Percentiles rank a stretch among this genome's conserved stretches.
These are phyloP conservation scores for Dynastes grantii DNA, from an alignment of 2,888 invertebrate species.

Conservation along the genomic window DNA sequence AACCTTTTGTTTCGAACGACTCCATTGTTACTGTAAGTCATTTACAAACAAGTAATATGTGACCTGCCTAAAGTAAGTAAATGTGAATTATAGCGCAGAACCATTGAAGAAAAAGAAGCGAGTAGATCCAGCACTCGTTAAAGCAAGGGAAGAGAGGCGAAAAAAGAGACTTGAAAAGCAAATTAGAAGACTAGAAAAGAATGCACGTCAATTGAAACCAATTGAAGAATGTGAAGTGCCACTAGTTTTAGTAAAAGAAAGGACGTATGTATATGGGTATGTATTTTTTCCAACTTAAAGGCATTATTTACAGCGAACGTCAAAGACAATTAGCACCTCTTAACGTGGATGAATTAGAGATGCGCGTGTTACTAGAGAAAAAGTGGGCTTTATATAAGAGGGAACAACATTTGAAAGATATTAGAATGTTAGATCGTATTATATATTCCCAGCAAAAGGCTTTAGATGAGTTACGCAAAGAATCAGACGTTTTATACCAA, in stretches of 20 bases:
- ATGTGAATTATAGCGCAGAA: constrained; percentile 78
- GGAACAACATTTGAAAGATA: constrained; percentile 77
- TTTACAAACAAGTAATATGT: neutral
- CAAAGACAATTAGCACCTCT: constrained; percentile 71
- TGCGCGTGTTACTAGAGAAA: constrained; percentile 78
- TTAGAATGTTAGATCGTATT: constrained; percentile 80
- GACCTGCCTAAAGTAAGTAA: neutral
- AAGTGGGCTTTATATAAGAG: constrained; percentile 84
- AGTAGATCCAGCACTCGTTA: constrained; percentile 85
- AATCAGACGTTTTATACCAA: constrained; percentile 90
- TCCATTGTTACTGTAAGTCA: constrained; percentile 47
- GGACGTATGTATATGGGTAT: constrained; percentile 70
- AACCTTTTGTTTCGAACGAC: constrained; percentile 42
- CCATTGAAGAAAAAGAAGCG: constrained; percentile 93
- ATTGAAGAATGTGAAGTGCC: constrained; percentile 90
- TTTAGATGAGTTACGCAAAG: constrained; percentile 83
- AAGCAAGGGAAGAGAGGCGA: constrained; percentile 86
- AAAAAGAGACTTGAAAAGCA: constrained; percentile 90
- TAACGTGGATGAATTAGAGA: constrained; percentile 76
- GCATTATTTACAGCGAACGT: constrained; percentile 29
- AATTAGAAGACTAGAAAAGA: constrained; percentile 86
- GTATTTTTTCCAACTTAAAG: neutral
- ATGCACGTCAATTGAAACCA: constrained; percentile 89
- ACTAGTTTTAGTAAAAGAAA: constrained; percentile 77
- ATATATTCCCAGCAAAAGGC: constrained; percentile 83